These are phyloP conservation scores for Lethenteron reissneri DNA, from an alignment of 2,113 vertebrate species.

Conservation along the genomic window DNA sequence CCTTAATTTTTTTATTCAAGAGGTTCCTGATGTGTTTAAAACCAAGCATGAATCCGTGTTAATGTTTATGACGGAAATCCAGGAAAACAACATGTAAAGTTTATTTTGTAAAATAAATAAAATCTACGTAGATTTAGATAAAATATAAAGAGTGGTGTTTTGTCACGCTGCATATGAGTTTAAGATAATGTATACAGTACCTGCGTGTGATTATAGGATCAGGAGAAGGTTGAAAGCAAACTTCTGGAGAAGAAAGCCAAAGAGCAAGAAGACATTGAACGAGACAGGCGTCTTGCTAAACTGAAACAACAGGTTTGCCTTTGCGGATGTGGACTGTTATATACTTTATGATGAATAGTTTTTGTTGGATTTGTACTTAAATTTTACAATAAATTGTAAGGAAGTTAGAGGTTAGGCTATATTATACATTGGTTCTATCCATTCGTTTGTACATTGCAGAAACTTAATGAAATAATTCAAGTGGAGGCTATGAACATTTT, in stretches of 20 bases:
- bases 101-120: background rate
- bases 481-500: too few relatives aligned
- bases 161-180: too few relatives aligned
- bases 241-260: slow-evolving; percentile 31
- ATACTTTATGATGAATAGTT: too few relatives aligned
- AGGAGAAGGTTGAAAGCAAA: slow-evolving; percentile 36
- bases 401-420: too few relatives aligned
- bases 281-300: slow-evolving; percentile 30
- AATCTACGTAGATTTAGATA: background rate
- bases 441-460: too few relatives aligned
- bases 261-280: slow-evolving; percentile 31
- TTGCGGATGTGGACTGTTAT: too few relatives aligned
- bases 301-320: slow-evolving; percentile 44
- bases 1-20: slow-evolving; percentile 7
- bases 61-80: background rate
- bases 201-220: slow-evolving; percentile 28
- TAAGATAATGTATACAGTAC: background rate
- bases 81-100: background rate
- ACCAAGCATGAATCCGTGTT: background rate
- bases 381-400: too few relatives aligned
- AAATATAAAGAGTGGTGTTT: background rate
- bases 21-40: background rate
- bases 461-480: too few relatives aligned
- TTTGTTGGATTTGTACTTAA: too few relatives aligned
- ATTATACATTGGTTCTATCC: too few relatives aligned